Evolutionary conservation across 2,888 invertebrate genomes (phyloP).

Genomic region (Arctia plantaginis): DNA sequence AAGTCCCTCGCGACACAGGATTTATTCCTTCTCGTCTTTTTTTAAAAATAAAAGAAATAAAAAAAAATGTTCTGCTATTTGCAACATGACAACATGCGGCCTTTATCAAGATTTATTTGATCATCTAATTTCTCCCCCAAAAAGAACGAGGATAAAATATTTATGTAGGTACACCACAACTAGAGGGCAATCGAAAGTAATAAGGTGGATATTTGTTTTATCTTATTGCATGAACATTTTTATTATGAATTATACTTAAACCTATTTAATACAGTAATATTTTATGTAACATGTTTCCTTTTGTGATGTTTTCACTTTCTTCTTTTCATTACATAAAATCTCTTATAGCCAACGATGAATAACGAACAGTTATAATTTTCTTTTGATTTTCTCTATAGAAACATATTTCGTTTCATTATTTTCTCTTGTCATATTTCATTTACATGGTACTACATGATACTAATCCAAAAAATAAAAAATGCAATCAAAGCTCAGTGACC

Average conservation of each 20-base stretch:
- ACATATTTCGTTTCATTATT: not conserved
- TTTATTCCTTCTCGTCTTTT: too few relatives aligned
- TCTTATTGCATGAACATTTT: conserved; percentile 42
- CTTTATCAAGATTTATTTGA: conserved; percentile 34
- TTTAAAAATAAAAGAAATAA: too few relatives aligned
- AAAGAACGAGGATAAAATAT: conserved; percentile 11
- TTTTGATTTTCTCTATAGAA: not conserved
- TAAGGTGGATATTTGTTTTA: conserved; percentile 10
- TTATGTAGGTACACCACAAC: not conserved
- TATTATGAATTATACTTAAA: conserved; percentile 10
- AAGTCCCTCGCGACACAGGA: too few relatives aligned
- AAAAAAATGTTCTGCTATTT: conserved; percentile 75
- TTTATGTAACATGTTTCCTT: conserved; percentile 19
- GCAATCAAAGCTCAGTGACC: not conserved
- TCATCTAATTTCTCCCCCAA: conserved; percentile 16
- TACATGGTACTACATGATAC: not conserved
- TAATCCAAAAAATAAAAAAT: not conserved
- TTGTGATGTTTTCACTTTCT: conserved; percentile 41
- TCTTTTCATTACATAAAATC: conserved; percentile 35
- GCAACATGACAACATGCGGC: conserved; percentile 47
- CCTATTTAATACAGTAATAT: conserved; percentile 15
- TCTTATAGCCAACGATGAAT: not conserved
- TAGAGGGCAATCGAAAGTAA: not conserved
- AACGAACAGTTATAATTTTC: not conserved
- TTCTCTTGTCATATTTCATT: not conserved